Base-by-base conservation (phyloP, 2,113 vertebrate species). In the Muntiacus reevesi region DNA sequence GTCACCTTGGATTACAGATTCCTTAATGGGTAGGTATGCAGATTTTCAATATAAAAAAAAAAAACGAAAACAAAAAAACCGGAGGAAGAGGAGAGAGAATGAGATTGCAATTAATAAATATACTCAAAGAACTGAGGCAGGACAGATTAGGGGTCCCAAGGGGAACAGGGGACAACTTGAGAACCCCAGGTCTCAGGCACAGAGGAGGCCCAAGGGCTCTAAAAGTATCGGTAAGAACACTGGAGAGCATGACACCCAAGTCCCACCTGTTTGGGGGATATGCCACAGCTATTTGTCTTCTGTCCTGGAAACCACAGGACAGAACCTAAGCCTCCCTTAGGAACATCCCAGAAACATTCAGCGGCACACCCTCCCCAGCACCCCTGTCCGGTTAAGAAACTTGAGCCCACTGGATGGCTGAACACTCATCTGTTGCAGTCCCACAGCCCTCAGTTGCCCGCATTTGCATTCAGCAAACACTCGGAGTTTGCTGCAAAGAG, bases 401-500 rank as follows among this genome's bases (percentile, higher is more conserved):
- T 45, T 83, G 55, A 47, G n/a, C 25, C 83, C 7, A 0, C 25
- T 40, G 86, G 9, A 8, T 30, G 27, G 40, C 50, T 43, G 57
- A 40, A 33, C 5, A 1, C 16, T 28, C 54, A 36, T 76, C n/a
- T 6, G 0, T 2, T 1, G 1, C 6, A 5, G 17, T 47, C 12
- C 0, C 28, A 30, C 17, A 30, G 79, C 17, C 67, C 47, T 78
- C 11, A 5, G 54, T 1, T 36, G 50, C 17, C 23, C 47, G 74
- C 1, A 0, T 28, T 5, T 21, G 5, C 55, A 13, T 30, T 71
- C 59, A 50, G 64, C 62, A 60, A n/a, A 83, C 6, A 33, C 6
- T 25, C n/a, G 6, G 25, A 7, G 64, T 30, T 47, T 14, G 25
- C 50, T 40, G 25, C 2, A 0, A 64, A 36, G 36, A 92, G 30